Conservation (phyloP, 2,797 vertebrate genomes). For the Paramormyrops hopkinsi region DNA sequence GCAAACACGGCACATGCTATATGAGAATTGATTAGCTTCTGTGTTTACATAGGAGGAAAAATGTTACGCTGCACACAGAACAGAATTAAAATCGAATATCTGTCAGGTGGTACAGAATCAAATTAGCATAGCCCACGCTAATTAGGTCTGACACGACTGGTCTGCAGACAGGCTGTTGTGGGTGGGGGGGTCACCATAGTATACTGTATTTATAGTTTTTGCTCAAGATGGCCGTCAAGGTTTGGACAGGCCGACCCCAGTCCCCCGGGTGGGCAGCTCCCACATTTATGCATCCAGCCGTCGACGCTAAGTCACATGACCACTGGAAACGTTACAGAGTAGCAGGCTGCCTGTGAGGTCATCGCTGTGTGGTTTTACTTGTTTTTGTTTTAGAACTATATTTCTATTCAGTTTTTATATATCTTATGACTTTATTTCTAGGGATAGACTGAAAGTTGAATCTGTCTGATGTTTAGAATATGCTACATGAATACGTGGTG, state of each 20-base stretch:
- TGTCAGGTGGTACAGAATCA: constrained; percentile 43
- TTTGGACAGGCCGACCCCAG: background rate
- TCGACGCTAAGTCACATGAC: background rate
- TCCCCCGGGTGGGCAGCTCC: background rate
- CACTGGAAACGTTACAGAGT: background rate
- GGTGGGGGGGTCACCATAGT: background rate
- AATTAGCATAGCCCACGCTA: constrained; percentile 56
- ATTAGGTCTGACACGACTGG: constrained; percentile 52
- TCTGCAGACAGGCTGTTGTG: background rate
- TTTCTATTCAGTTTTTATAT: background rate
- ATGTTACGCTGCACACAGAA: constrained; percentile 49
- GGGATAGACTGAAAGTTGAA: background rate
- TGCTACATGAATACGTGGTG: background rate
- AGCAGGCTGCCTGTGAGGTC: background rate
- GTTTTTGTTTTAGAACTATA: background rate
- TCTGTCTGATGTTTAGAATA: background rate
- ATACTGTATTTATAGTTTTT: background rate
- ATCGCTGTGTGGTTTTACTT: background rate
- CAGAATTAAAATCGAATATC: constrained; percentile 56
- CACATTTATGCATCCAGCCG: background rate
- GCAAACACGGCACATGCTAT: constrained; percentile 33
- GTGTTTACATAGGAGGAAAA: constrained; percentile 49
- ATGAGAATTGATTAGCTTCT: constrained; percentile 48
- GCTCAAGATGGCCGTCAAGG: background rate
- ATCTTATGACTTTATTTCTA: background rate